phyloP scores from a whole-genome alignment of 2,113 vertebrate genomes.

The Menura novaehollandiae region DNA sequence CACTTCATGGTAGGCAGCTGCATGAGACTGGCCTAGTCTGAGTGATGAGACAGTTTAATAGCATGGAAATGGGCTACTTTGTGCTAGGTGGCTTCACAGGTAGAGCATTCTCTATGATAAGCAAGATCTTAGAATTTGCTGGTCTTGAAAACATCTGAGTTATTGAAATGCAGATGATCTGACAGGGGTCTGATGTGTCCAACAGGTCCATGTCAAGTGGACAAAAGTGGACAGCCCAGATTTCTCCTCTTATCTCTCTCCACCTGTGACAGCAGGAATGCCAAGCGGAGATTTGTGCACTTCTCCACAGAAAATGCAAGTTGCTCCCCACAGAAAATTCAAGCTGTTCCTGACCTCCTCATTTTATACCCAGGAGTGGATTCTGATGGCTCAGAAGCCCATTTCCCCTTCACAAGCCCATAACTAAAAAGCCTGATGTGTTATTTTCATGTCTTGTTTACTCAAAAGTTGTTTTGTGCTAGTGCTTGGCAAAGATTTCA shows the following conservation, averaged over 20 bases:
- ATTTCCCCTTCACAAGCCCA: neutral
- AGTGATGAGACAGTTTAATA: neutral
- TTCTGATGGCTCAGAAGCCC: neutral
- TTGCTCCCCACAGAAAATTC: neutral
- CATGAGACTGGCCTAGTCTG: neutral
- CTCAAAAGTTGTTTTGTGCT: neutral
- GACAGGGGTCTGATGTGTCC: neutral
- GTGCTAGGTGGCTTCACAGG: neutral
- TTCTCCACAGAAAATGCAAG: neutral
- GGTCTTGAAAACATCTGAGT: neutral
- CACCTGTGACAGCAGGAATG: too few species aligned
- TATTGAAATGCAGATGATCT: neutral
- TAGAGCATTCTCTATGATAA: neutral
- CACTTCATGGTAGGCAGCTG: neutral
- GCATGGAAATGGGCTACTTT: neutral
- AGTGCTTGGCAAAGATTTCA: accelerated
- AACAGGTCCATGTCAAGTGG: neutral
- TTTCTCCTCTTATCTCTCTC: neutral
- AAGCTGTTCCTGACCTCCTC: neutral
- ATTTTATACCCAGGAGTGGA: neutral
- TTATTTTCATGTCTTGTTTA: neutral
- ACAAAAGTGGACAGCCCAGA: neutral
- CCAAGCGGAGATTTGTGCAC: neutral
- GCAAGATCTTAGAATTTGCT: neutral
- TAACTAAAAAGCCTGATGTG: neutral